These are phyloP conservation scores for Verasper variegatus DNA, from an alignment of 2,113 vertebrate species.

Conservation along the genomic window DNA sequence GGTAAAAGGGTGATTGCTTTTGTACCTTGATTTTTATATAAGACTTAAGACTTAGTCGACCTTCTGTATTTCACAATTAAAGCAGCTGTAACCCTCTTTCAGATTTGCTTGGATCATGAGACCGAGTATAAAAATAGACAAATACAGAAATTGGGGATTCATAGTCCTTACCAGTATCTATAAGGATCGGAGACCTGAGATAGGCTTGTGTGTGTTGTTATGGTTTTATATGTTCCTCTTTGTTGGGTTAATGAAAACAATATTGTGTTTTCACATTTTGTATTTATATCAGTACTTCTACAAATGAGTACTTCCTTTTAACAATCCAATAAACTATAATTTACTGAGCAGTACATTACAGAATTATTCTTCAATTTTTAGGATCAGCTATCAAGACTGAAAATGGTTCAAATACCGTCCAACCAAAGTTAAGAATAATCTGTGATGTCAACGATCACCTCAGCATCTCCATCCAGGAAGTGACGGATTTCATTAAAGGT, in stretches of 20 bases:
- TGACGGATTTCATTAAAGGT: conserved; percentile 4
- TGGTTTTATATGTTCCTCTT: too few relatives aligned
- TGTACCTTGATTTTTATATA: too few relatives aligned
- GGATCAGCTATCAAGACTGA: conserved; percentile 13
- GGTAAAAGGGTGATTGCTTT: neutral
- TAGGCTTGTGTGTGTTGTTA: too few relatives aligned
- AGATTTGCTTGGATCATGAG: neutral
- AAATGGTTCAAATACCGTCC: conserved; percentile 1
- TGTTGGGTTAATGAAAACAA: too few relatives aligned
- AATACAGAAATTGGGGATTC: too few relatives aligned
- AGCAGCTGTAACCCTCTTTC: neutral
- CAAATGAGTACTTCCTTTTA: neutral
- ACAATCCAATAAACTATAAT: neutral
- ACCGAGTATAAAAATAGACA: neutral
- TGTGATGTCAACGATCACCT: conserved; percentile 1
- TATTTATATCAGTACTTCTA: too few relatives aligned
- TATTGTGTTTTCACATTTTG: too few relatives aligned
- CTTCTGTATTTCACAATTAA: conserved; percentile 13
- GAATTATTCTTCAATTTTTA: neutral
- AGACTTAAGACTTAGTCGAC: too few relatives aligned
- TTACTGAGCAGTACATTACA: neutral
- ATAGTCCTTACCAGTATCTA: too few relatives aligned
- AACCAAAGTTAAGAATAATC: neutral
- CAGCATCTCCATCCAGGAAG: neutral
- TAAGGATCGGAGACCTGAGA: too few relatives aligned